Base-by-base conservation (phyloP, 2,888 invertebrate genomes). In the Mylabris sibirica region DNA sequence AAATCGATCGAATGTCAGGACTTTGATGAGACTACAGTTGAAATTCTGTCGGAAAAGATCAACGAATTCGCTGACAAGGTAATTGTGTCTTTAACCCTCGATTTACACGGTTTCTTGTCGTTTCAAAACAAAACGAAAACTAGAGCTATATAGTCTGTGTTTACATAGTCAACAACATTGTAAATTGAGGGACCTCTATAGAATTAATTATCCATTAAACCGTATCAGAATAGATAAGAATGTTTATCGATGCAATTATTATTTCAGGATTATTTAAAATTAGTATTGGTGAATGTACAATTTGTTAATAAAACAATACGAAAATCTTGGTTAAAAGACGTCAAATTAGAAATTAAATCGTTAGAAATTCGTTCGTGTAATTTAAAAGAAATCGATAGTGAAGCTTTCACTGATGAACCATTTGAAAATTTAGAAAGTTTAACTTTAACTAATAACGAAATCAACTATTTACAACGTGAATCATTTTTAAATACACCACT, bases 361-460 rank as follows among this genome's bases (percentile, higher is more conserved):
- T 34, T 67, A n/a, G 60, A 49, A 22, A 64, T 67, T 22, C 1
- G 6, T 59, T 38, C 41, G 4, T 60, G 38, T 35, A 9, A 17
- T 5, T 53, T 67, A 14, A 44, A 59, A 9, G 17, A 49, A 12
- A 59, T 67, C 9, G 60, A 53, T 20, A 14, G 17, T 6, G 64
- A 64, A 35, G 70, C 77, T 5, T 79, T 79, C 64, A 59, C 71
- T 26, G 72, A 69, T 11, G 6, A 57, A 57, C 70, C 75, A 3
- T 78, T 78, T 57, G 64, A 34, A 22, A 41, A 38, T 34, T 38
- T 67, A 24, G 8, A 66, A 11, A 63, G 12, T 1, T 41, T 79
- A 12, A 65, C 17, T 65, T 78, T 17, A 61, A 26, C 14, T 26
- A 67, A 60, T 72, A 77, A 1, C 63, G 35, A 65, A 72, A 71